Base-by-base conservation (phyloP, 2,888 invertebrate species). In the Stratiomys singularior region DNA sequence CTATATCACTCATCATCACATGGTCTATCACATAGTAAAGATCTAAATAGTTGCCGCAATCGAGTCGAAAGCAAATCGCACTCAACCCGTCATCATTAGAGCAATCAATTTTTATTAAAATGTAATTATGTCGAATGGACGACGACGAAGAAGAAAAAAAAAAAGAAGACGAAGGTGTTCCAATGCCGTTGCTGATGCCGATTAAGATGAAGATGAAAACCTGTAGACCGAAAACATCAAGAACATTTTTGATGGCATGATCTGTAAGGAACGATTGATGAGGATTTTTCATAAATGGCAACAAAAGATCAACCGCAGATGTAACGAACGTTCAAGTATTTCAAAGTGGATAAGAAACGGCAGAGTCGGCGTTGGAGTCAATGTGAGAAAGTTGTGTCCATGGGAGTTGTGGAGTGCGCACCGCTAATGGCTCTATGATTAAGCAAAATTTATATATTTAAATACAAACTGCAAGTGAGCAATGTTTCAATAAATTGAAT, bases 61-160 rank as follows among this genome's bases (percentile, higher is more conserved):
- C 47, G 46, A 23, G 27, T 46, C 44, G 64, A 69, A 58, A 44
- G 2, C 69, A 47, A 69, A 69, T 69, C 69, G 47, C 69, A 69
- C 69, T 69, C 27, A 44, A 30, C 25, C 63, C 76, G 63, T 67
- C 77, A 60, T 78, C 78, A 78, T 78, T 78, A 78, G 67, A 78
- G 78, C 71, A 71, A 80, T 80, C 78, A 80, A 80, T 80, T 80
- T 80, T 78, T 77, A 80, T 80, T 80, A 80, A 80, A 80, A 80
- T 76, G 80, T 77, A 80, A 80, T 80, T 80, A 80, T 77, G 80
- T 78, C 79, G 77, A 76, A 21, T 52, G 52, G 52, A 52, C 5
- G 64, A 64, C 13, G 30, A 18, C 3, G 37, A 37, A 3, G 37
- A 37, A 37, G 37, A 56, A 5, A 2, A 18, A 37, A 9, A 37